Conservation (phyloP, 1,140 invertebrate genomes). For the Trichoplusia ni region DNA sequence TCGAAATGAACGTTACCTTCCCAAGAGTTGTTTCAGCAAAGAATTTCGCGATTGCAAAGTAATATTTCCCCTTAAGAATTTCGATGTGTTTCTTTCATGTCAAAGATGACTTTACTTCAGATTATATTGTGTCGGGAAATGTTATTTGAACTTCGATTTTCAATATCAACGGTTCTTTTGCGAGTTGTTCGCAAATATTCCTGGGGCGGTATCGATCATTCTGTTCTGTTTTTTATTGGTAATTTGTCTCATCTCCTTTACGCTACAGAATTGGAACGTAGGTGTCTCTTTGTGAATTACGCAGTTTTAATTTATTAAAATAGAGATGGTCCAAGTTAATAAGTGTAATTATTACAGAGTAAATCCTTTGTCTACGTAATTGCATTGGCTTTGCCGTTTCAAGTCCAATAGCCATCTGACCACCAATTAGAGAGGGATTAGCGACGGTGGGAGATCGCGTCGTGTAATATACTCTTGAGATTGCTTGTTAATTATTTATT, state of each 20-base stretch:
- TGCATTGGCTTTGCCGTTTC: conserved; percentile 68
- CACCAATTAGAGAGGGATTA: conserved; percentile 74
- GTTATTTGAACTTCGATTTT: conserved; percentile 55
- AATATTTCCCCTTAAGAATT: conserved; percentile 79
- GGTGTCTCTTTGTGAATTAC: background rate
- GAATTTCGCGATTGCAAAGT: conserved; percentile 80
- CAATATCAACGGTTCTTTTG: conserved; percentile 45
- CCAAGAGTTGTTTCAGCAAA: conserved; percentile 78
- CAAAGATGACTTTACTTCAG: conserved; percentile 70
- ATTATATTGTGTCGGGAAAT: conserved; percentile 68
- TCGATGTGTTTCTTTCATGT: conserved; percentile 77
- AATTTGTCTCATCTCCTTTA: background rate
- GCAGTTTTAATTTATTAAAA: conserved; percentile 2
- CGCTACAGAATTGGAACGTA: background rate
- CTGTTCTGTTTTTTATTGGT: conserved; percentile 12
- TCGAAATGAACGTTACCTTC: conserved; percentile 78
- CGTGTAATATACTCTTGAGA: conserved; percentile 53
- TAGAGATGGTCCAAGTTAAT: background rate
- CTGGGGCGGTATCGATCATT: conserved; percentile 16
- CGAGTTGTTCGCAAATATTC: conserved; percentile 15
- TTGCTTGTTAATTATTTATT: conserved; percentile 51
- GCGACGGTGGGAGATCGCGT: conserved; percentile 43
- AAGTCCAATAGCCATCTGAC: conserved; percentile 73
- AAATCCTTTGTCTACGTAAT: conserved; percentile 58
- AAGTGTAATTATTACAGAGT: conserved; percentile 36